Percentiles rank a stretch among this genome's conserved stretches.
Conservation (phyloP, 2,888 invertebrate genomes). For the Elgonia sp. region DNA sequence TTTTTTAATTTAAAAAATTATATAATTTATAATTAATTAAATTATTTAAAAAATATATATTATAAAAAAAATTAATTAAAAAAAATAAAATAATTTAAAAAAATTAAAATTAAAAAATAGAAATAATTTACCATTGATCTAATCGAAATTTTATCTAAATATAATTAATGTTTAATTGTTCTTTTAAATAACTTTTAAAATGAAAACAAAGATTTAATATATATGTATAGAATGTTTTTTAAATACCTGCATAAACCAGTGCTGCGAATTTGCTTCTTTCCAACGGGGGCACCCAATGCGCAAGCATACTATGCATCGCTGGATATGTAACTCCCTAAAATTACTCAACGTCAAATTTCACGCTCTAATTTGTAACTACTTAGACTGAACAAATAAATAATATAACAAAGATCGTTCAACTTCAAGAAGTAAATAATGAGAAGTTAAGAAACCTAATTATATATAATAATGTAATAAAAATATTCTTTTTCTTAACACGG, state of each 20-base stretch:
- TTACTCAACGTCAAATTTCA: conserved; percentile 66
- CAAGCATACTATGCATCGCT: conserved; percentile 97
- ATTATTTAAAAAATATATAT: too few species aligned
- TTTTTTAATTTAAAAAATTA: too few species aligned
- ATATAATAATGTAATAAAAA: too few species aligned
- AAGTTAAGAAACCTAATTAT: neutral
- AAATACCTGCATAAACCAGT: conserved; percentile 93
- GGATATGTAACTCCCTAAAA: conserved; percentile 95
- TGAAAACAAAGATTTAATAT: conserved; percentile 25
- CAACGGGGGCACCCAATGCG: conserved; percentile 96
- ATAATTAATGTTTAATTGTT: neutral
- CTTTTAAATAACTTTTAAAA: neutral
- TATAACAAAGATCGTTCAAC: conserved; percentile 25
- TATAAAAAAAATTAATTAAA: too few species aligned
- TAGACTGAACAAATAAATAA: conserved; percentile 23
- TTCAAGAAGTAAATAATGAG: conserved; percentile 7
- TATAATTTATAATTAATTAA: too few species aligned
- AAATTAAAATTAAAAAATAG: too few species aligned
- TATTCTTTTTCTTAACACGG: too few species aligned
- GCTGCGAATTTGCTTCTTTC: conserved; percentile 97
- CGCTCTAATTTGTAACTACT: conserved; percentile 50
- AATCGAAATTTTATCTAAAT: too few species aligned
- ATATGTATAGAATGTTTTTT: too few species aligned
- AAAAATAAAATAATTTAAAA: too few species aligned
- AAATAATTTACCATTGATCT: too few species aligned